These are phyloP conservation scores for Centropus bengalensis DNA, from an alignment of 2,113 vertebrate genomes.

Conservation along the genomic window DNA sequence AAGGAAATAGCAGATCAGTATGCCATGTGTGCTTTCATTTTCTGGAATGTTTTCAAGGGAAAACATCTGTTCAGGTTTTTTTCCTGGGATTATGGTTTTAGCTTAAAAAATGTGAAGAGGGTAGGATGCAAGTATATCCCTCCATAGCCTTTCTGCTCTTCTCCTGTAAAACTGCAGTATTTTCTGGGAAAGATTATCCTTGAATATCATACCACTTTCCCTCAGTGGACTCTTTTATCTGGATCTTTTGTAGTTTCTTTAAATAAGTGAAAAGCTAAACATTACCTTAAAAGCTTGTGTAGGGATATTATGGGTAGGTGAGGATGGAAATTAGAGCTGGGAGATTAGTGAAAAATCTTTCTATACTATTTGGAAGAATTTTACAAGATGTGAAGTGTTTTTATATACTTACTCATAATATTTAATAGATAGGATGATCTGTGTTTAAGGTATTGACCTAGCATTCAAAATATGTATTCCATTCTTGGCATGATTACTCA, in stretches of 20 bases:
- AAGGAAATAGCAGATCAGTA: slow-evolving; percentile 70
- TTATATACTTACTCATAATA: neutral
- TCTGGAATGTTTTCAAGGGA: slow-evolving; percentile 65
- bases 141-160: neutral
- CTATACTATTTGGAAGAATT: neutral
- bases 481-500: neutral
- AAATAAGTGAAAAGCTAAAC: neutral
- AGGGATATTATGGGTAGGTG: neutral
- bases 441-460: neutral
- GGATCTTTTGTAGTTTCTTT: neutral
- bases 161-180: neutral
- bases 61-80: slow-evolving; percentile 73
- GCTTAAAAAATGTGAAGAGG: slow-evolving; percentile 12
- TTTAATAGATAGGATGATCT: neutral
- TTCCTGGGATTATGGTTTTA: slow-evolving; percentile 39
- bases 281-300: neutral
- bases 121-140: neutral
- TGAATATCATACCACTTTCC: neutral
- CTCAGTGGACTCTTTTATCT: neutral
- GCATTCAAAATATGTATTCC: neutral
- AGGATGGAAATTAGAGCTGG: neutral
- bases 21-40: slow-evolving; percentile 63
- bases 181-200: neutral
- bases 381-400: neutral
- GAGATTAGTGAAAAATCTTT: slow-evolving; percentile 3